Evolutionary conservation across 2,797 vertebrate genomes (phyloP).

Genomic region (Melopsittacus undulatus): DNA sequence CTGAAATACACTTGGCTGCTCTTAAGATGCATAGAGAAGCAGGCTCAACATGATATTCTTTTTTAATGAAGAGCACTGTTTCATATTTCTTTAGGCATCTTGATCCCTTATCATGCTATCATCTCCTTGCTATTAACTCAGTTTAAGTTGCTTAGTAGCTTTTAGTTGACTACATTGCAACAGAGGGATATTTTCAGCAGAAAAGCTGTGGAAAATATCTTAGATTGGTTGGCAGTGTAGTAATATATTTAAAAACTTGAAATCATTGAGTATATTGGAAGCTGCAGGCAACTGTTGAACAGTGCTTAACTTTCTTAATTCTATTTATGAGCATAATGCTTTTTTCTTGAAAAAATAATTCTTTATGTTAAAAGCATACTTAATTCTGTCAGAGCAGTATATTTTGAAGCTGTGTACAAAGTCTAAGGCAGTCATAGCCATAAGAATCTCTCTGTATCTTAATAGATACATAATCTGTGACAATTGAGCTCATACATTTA

Average conservation of each 20-base stretch:
- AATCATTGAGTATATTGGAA: not conserved
- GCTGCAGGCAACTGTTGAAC: not conserved
- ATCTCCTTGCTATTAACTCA: not conserved
- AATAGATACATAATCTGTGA: not conserved
- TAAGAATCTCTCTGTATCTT: not conserved
- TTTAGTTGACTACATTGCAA: not conserved
- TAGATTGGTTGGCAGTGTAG: not conserved
- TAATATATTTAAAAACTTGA: not conserved
- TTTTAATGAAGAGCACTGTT: not conserved
- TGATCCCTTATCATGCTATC: not conserved
- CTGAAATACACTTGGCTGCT: not conserved
- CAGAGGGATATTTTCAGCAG: not conserved
- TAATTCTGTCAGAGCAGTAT: not conserved
- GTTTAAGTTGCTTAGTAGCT: not conserved
- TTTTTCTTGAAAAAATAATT: not conserved
- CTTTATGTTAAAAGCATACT: no score
- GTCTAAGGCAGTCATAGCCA: not conserved
- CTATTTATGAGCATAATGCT: not conserved
- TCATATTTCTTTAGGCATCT: not conserved
- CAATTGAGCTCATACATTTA: not conserved
- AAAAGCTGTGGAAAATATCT: not conserved
- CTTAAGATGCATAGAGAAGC: not conserved
- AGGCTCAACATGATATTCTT: not conserved
- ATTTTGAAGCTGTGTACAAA: not conserved
- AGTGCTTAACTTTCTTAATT: not conserved